A percentile compares a stretch with the other conserved stretches of the same genome.
These are phyloP conservation scores for Clusia tigrina DNA, from an alignment of 2,888 invertebrate species.

Conservation along the genomic window DNA sequence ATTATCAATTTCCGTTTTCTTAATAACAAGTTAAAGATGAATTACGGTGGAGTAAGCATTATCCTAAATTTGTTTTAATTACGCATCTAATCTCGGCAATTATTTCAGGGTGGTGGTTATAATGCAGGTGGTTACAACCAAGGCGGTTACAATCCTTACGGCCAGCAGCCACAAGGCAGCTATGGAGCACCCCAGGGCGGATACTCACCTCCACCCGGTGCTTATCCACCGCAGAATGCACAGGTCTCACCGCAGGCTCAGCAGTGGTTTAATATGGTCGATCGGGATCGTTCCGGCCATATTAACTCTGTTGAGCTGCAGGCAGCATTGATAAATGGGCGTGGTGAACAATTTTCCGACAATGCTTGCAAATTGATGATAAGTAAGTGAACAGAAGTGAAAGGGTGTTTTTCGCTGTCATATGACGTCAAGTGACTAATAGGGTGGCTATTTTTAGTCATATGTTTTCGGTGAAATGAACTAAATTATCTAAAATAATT, in stretches of 20 bases:
- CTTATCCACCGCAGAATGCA: slow-evolving; percentile 65
- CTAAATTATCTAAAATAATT: slow-evolving; percentile 29
- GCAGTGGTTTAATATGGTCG: slow-evolving; percentile 86
- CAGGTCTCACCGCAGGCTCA: slow-evolving; percentile 77
- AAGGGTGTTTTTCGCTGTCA: not conserved
- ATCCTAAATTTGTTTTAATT: too few species aligned
- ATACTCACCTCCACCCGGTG: slow-evolving; percentile 59
- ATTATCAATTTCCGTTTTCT: too few species aligned
- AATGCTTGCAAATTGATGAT: slow-evolving; percentile 88
- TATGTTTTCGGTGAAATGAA: slow-evolving; percentile 26
- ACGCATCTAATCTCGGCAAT: too few species aligned
- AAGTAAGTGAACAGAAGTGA: slow-evolving; percentile 50
- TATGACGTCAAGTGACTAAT: slow-evolving; percentile 30
- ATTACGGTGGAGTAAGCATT: too few species aligned
- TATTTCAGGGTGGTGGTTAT: too few species aligned
- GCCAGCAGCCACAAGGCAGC: slow-evolving; percentile 36
- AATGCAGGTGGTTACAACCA: too few species aligned
- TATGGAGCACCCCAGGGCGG: slow-evolving; percentile 41
- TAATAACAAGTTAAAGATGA: too few species aligned
- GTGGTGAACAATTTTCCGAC: slow-evolving; percentile 77
- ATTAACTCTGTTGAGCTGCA: slow-evolving; percentile 81
- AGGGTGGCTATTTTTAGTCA: slow-evolving; percentile 19
- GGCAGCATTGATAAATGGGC: slow-evolving; percentile 83
- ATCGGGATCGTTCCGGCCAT: slow-evolving; percentile 82
- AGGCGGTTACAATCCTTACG: slow-evolving; percentile 54